Evolutionary conservation across 2,113 vertebrate species (phyloP).

Genomic region (Phrynocephalus versicolor): DNA sequence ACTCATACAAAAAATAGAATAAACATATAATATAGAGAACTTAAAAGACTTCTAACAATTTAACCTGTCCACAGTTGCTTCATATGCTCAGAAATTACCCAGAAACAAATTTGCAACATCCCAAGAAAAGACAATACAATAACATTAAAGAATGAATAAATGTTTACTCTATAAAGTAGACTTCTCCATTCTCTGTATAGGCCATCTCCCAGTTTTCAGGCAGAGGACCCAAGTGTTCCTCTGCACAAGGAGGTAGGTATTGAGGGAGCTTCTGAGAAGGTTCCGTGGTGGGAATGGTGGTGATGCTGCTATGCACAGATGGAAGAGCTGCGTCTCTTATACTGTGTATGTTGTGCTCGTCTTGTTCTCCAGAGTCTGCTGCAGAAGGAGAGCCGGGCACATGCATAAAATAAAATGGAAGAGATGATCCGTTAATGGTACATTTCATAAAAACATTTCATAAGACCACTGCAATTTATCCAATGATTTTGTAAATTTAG

Average conservation of each 20-base stretch:
- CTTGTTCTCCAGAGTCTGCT: slow-evolving; percentile 95
- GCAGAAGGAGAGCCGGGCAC: neutral
- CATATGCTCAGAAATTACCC: neutral
- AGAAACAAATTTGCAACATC: neutral
- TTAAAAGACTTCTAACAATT: neutral
- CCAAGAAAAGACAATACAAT: slow-evolving; percentile 14
- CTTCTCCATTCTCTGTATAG: slow-evolving; percentile 98
- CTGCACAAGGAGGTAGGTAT: slow-evolving; percentile 92
- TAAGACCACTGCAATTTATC: neutral
- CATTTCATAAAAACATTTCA: neutral
- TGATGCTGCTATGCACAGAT: slow-evolving; percentile 74
- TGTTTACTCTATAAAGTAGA: slow-evolving; percentile 99
- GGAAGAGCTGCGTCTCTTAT: slow-evolving; percentile 74
- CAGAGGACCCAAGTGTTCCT: slow-evolving; percentile 95
- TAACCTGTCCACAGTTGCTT: slow-evolving; percentile 20
- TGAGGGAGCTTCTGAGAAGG: slow-evolving; percentile 92
- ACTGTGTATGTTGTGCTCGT: slow-evolving; percentile 79
- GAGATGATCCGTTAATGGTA: neutral
- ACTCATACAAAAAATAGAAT: neutral
- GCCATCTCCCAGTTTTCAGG: slow-evolving; percentile 99
- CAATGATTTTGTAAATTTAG: too few relatives aligned
- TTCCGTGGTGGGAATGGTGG: slow-evolving; percentile 92
- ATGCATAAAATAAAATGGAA: neutral
- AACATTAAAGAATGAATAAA: slow-evolving; percentile 39
- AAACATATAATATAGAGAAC: neutral